These are phyloP conservation scores for Glossophaga mutica DNA, from an alignment of 2,797 vertebrate species.

Conservation along the genomic window DNA sequence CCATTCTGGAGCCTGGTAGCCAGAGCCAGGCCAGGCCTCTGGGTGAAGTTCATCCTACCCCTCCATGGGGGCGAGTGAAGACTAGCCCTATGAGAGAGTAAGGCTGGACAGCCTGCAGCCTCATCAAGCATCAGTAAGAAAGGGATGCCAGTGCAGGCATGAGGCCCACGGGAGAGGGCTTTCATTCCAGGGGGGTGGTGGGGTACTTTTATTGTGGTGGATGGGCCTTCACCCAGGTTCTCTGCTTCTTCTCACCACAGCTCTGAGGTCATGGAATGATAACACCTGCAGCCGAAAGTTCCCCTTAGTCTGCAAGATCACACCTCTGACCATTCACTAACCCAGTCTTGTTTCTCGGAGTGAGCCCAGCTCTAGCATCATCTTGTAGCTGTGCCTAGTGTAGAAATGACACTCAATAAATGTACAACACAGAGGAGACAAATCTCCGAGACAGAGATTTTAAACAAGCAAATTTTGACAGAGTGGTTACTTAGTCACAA, in stretches of 20 bases:
- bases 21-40: background rate
- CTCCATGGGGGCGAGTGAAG: background rate
- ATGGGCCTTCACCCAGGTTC: background rate
- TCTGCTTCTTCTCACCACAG: constrained; percentile 69
- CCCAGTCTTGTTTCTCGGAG: rapidly evolving
- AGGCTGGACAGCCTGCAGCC: background rate
- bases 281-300: constrained; percentile 85
- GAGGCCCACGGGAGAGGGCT: background rate
- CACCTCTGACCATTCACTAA: constrained; percentile 79
- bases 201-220: background rate
- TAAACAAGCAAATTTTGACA: background rate
- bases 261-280: constrained; percentile 88
- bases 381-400: background rate
- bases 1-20: background rate
- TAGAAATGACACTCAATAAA: background rate
- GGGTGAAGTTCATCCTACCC: background rate
- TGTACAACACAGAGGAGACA: background rate
- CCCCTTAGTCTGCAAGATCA: constrained; percentile 89
- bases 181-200: background rate
- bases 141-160: background rate
- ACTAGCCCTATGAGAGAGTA: background rate
- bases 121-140: background rate
- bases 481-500: background rate
- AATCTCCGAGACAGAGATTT: background rate
- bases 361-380: background rate